These are phyloP conservation scores for Elanus axillaris DNA, from an alignment of 2,113 vertebrate genomes.

Conservation along the genomic window DNA sequence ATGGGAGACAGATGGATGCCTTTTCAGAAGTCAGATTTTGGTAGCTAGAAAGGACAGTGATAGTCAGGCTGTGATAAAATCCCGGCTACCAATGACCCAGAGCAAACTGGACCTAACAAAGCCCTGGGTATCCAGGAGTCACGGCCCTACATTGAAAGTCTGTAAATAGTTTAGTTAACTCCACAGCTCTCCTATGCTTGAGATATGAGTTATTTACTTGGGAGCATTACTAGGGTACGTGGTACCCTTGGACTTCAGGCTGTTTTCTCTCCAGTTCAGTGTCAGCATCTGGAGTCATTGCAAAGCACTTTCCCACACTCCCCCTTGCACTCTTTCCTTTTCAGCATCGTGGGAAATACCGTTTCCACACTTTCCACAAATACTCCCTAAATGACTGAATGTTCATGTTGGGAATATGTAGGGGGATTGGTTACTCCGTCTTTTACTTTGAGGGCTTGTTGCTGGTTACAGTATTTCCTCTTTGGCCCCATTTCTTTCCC, in stretches of 20 bases:
- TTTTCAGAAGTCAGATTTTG: constrained; percentile 6
- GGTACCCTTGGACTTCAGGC: background rate
- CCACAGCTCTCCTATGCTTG: background rate
- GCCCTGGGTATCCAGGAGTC: background rate
- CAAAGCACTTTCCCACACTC: background rate
- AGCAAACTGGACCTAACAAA: background rate
- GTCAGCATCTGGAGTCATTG: background rate
- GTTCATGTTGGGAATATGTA: background rate
- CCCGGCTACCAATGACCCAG: background rate
- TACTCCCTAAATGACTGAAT: background rate
- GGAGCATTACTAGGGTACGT: background rate
- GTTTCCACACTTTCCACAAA: background rate
- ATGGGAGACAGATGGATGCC: background rate
- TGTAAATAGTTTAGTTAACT: background rate
- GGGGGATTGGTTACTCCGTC: background rate
- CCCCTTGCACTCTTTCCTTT: background rate
- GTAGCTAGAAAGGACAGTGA: background rate
- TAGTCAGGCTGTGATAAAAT: background rate
- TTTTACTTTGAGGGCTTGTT: background rate
- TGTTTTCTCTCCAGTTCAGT: background rate
- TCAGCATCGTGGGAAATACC: background rate
- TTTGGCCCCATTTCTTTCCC: background rate
- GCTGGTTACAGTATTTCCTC: background rate
- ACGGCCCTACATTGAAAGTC: background rate
- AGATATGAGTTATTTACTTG: background rate